Percentiles rank a stretch among this genome's conserved stretches.
Evolutionary conservation across 2,113 vertebrate genomes (phyloP).

Genomic region (Cervus canadensis): DNA sequence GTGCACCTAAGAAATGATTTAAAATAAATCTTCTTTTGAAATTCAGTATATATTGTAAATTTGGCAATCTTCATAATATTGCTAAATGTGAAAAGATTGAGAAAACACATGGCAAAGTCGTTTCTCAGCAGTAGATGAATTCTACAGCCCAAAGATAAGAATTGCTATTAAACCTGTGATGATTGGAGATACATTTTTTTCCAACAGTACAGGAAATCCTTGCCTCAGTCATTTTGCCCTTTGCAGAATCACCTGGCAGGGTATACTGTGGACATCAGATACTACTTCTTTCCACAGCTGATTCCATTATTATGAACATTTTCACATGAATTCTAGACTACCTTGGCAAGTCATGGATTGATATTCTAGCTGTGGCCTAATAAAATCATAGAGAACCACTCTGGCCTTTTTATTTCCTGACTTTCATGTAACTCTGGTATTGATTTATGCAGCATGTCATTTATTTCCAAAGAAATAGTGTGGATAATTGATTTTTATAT

Average conservation of each 20-base stretch:
- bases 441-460: neutral
- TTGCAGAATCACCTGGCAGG: neutral
- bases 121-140: neutral
- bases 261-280: neutral
- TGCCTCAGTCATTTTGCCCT: neutral
- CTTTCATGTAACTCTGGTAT: neutral
- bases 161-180: neutral
- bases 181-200: neutral
- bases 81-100: conserved; percentile 37
- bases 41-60: neutral
- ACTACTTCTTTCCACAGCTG: neutral
- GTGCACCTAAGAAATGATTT: neutral
- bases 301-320: neutral
- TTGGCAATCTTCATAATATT: neutral
- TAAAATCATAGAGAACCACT: neutral
- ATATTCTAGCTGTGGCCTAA: neutral
- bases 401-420: neutral
- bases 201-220: neutral
- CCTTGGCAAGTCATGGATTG: neutral
- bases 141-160: neutral
- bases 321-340: neutral
- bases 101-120: conserved; percentile 1
- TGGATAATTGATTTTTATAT: neutral
- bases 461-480: conserved; percentile 22
- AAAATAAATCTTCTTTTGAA: conserved; percentile 8